These are phyloP conservation scores for Polyommatus iphigenia DNA, from an alignment of 2,888 invertebrate genomes.

Conservation along the genomic window DNA sequence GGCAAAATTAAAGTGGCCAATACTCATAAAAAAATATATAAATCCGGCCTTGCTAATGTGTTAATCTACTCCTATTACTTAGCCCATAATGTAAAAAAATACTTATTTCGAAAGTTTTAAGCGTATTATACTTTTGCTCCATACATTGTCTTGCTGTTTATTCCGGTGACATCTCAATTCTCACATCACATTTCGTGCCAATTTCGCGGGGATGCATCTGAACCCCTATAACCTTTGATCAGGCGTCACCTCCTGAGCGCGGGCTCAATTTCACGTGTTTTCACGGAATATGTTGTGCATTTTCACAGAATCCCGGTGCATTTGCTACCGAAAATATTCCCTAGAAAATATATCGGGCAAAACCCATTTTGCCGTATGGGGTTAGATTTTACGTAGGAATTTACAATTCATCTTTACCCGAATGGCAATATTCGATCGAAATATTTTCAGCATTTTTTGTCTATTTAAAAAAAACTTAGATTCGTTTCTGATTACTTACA, in stretches of 20 bases:
- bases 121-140: too few relatives aligned
- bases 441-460: background rate
- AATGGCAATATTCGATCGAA: background rate
- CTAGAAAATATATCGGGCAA: background rate
- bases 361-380: background rate
- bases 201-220: background rate
- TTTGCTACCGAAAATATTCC: background rate
- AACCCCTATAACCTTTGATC: conserved; percentile 20
- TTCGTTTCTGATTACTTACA: background rate
- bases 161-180: background rate
- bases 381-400: background rate
- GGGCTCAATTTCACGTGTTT: conserved; percentile 16
- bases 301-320: background rate
- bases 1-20: too few relatives aligned
- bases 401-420: too few relatives aligned
- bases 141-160: background rate
- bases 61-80: too few relatives aligned
- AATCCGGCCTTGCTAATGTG: too few relatives aligned
- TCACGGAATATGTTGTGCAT: conserved; percentile 1
- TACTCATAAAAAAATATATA: too few relatives aligned
- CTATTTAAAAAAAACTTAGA: background rate
- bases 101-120: too few relatives aligned
- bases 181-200: background rate
- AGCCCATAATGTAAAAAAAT: too few relatives aligned
- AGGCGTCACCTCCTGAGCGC: background rate